phyloP scores from a whole-genome alignment of 2,113 vertebrate genomes.

The Pseudorasbora parva region DNA sequence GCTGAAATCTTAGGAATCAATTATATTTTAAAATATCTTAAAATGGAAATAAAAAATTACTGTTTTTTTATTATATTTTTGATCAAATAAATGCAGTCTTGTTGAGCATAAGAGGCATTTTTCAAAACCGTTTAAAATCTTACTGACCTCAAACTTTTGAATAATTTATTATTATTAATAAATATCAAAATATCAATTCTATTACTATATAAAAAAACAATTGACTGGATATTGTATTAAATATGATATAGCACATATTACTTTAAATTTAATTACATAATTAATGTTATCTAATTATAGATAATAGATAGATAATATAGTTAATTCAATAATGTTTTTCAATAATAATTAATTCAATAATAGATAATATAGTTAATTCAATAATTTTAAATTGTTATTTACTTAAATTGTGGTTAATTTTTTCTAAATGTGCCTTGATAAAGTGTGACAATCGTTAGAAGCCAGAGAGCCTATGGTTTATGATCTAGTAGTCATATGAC shows the following conservation, averaged over 20 bases:
- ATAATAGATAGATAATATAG: no score
- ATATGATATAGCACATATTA: no score
- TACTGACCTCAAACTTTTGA: background rate
- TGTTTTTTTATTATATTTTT: background rate
- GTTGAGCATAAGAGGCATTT: background rate
- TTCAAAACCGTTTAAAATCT: background rate
- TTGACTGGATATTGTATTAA: no score
- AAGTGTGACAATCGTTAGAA: background rate
- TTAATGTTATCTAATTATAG: background rate
- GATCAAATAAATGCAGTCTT: background rate
- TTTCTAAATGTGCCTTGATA: background rate
- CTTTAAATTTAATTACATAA: background rate
- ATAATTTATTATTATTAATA: no score
- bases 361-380: no score
- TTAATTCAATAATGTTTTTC: background rate
- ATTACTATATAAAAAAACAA: no score
- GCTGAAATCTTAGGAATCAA: background rate
- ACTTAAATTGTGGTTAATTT: background rate
- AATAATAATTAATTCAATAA: background rate
- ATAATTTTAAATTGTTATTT: background rate
- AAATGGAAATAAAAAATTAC: background rate
- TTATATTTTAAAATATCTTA: background rate
- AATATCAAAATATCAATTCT: no score
- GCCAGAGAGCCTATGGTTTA: background rate
- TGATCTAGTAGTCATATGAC: background rate